Evolutionary conservation across 1,140 invertebrate species (phyloP).

Genomic region (Trichonephila inaurata): DNA sequence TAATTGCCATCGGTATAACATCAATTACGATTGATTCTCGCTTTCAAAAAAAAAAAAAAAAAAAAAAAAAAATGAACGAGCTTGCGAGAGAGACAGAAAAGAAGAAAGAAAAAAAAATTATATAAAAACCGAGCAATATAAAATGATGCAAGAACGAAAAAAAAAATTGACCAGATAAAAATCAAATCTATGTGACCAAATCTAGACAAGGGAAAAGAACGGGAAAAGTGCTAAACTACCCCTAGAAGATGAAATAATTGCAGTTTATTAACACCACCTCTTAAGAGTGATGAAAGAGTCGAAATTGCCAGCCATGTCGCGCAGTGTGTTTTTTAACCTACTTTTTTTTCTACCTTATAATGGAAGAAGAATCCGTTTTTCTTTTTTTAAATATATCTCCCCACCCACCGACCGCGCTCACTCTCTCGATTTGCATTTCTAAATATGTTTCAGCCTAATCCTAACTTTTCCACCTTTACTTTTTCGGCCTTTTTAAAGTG

Average conservation of each 20-base stretch:
- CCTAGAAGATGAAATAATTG: conserved; percentile 73
- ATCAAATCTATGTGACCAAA: conserved; percentile 58
- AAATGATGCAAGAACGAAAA: not conserved
- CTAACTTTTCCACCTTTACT: conserved; percentile 65
- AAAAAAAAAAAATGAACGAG: no score
- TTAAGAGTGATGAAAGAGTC: conserved; percentile 61
- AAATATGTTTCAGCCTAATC: conserved; percentile 69
- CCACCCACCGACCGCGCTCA: not conserved
- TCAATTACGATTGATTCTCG: no score
- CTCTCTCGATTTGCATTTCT: conserved; percentile 71
- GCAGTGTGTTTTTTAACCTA: conserved; percentile 68
- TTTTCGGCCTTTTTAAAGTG: conserved; percentile 59
- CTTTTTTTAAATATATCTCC: not conserved
- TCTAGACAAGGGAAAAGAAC: conserved; percentile 20
- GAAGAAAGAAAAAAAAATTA: not conserved
- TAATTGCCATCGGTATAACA: no score
- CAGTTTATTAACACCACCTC: conserved; percentile 69
- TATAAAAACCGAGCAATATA: not conserved
- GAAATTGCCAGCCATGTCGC: conserved; percentile 63
- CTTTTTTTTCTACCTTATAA: conserved; percentile 57
- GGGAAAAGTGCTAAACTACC: conserved; percentile 54
- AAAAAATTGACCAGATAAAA: conserved; percentile 23
- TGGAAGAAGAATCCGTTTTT: conserved; percentile 61
- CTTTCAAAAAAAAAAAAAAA: no score
- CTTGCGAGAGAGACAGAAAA: not conserved